Conservation (phyloP, 2,113 vertebrate species). For the Actenoides lindsayi region DNA sequence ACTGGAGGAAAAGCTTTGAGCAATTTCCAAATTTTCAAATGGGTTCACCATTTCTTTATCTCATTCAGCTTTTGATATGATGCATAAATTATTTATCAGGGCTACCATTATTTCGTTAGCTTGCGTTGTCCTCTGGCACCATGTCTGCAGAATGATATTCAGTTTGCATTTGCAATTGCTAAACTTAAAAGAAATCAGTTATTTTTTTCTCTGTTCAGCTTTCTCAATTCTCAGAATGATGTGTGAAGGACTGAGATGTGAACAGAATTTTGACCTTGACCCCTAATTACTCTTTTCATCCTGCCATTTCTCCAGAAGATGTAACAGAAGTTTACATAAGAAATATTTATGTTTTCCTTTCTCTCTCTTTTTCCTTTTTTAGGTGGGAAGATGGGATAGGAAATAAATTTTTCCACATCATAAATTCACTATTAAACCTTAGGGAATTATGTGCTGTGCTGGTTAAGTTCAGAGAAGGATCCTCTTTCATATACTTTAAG, state of each 20-base stretch:
- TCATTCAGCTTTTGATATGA: conserved; percentile 76
- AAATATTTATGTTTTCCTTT: not conserved
- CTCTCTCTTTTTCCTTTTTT: not conserved
- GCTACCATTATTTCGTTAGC: conserved; percentile 64
- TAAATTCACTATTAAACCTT: not conserved
- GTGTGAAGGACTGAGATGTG: conserved; percentile 31
- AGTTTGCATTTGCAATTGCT: conserved; percentile 69
- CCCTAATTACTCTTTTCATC: conserved; percentile 31
- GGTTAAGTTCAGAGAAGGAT: not conserved
- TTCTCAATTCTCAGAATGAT: conserved; percentile 33
- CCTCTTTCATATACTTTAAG: not conserved
- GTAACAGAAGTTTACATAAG: conserved; percentile 25
- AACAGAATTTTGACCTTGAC: conserved; percentile 48
- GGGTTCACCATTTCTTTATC: conserved; percentile 66
- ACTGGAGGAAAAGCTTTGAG: conserved; percentile 68
- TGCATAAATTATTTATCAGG: conserved; percentile 82
- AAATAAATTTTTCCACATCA: conserved; percentile 14
- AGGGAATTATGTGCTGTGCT: not conserved
- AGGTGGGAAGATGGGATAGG: not conserved
- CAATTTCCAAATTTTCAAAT: conserved; percentile 70
- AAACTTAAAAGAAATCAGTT: conserved; percentile 65
- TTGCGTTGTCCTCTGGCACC: conserved; percentile 68
- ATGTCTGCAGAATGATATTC: conserved; percentile 58
- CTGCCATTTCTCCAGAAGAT: conserved; percentile 12
- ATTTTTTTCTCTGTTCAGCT: conserved; percentile 53